A percentile compares a stretch with the other conserved stretches of the same genome.
phyloP scores from a whole-genome alignment of 2,888 invertebrate genomes.

The Phasia obesa region DNA sequence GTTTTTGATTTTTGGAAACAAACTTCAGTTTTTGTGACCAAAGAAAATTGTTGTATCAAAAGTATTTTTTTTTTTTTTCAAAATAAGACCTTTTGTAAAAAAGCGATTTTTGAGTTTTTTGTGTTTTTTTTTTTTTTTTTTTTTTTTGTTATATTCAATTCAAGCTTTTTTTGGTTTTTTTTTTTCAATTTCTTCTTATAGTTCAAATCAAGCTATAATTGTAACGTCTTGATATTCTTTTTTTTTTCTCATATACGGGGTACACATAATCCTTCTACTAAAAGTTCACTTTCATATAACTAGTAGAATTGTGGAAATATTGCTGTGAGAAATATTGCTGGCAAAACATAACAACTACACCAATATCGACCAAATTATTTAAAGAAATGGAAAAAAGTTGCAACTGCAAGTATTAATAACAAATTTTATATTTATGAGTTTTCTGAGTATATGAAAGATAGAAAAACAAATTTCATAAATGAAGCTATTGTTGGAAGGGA shows the following conservation, averaged over 20 bases:
- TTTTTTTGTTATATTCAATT: too few species aligned
- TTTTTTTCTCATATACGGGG: neutral
- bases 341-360: neutral
- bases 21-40: neutral
- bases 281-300: neutral
- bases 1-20: neutral
- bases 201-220: neutral
- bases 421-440: constrained; percentile 35
- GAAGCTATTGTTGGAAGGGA: neutral
- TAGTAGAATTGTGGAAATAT: constrained; percentile 33
- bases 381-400: neutral
- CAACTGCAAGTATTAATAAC: neutral
- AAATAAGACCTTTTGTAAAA: neutral
- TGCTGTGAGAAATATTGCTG: constrained; percentile 35
- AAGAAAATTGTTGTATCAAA: neutral
- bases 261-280: neutral
- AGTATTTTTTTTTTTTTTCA: neutral
- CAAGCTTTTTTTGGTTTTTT: too few species aligned
- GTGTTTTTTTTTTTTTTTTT: neutral
- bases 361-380: neutral
- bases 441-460: constrained; percentile 12
- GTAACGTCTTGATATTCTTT: neutral
- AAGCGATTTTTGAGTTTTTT: neutral
- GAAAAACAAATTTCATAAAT: constrained; percentile 9
- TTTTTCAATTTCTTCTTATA: neutral